Conservation (phyloP, 2,797 vertebrate species). For the Tolypeutes matacus region DNA sequence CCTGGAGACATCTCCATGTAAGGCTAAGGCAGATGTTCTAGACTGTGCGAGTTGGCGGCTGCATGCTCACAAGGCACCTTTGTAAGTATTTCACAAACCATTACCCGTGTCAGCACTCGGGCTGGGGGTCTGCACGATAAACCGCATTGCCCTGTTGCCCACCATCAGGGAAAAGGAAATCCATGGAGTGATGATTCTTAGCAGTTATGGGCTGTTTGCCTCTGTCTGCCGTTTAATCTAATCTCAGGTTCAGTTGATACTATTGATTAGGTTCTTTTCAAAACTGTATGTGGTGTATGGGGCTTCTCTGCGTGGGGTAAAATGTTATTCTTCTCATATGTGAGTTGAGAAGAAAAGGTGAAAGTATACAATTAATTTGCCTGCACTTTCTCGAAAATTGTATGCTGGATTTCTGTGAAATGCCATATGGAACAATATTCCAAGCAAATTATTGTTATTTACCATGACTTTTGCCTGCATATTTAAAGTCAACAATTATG, state of each 20-base stretch:
- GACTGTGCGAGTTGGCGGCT: not conserved
- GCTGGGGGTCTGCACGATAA: slow-evolving; percentile 57
- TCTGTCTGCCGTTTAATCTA: slow-evolving; percentile 87
- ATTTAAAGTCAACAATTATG: slow-evolving; percentile 89
- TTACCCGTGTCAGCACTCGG: not conserved
- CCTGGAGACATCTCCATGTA: not conserved
- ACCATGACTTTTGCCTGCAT: slow-evolving; percentile 86
- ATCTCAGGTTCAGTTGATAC: slow-evolving; percentile 87
- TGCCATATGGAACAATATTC: slow-evolving; percentile 85
- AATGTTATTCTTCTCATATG: slow-evolving; percentile 85
- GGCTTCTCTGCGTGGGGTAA: slow-evolving; percentile 81
- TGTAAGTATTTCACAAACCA: not conserved
- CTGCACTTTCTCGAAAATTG: slow-evolving; percentile 88
- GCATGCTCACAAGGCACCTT: fast-evolving
- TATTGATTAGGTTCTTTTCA: slow-evolving; percentile 88
- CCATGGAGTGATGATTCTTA: slow-evolving; percentile 71
- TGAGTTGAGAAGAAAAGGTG: slow-evolving; percentile 85
- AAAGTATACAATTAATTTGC: slow-evolving; percentile 90
- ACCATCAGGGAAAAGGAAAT: slow-evolving; percentile 72
- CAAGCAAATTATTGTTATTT: slow-evolving; percentile 90
- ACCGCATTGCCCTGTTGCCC: slow-evolving; percentile 73
- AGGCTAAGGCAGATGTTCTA: not conserved
- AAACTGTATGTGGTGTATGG: slow-evolving; percentile 61
- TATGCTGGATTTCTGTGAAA: slow-evolving; percentile 88
- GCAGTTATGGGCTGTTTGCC: slow-evolving; percentile 75